Percentiles rank a stretch among this genome's conserved stretches.
Evolutionary conservation across 2,113 vertebrate species (phyloP).

Genomic region (Felis catus): F.catus_Fca126_mat1.0 CM031420.1:44088501-44089000

Average conservation of each 20-base stretch:
- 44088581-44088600: background rate
- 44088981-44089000: background rate
- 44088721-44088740: background rate
- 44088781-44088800: background rate
- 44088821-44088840: background rate
- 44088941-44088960: background rate
- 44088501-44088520: background rate
- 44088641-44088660: background rate
- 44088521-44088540: background rate
- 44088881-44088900: background rate
- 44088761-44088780: background rate
- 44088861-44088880: background rate
- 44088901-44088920: background rate
- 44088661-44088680: background rate
- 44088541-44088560: background rate
- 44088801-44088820: background rate
- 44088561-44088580: background rate
- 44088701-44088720: background rate
- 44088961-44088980: background rate
- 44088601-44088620: background rate
- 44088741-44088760: background rate
- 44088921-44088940: background rate
- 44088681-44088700: background rate
- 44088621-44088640: background rate
- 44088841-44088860: background rate